Conservation (phyloP, 2,113 vertebrate species). For the Hippocampus zosterae region DNA sequence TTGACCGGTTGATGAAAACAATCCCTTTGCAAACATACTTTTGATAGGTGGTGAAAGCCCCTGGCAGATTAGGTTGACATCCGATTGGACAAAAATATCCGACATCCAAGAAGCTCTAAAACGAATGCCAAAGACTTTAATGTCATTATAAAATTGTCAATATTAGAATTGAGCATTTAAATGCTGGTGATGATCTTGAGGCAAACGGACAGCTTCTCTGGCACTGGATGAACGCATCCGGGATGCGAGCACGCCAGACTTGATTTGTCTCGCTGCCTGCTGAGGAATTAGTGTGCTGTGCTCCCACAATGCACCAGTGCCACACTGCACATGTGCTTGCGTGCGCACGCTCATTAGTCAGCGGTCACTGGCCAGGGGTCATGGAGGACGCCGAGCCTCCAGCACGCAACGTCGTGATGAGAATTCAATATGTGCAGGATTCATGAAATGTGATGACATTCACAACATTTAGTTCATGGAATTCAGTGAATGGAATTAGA, state of each 20-base stretch:
- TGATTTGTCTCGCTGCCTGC: constrained; percentile 26
- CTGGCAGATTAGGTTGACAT: no score
- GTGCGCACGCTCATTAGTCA: constrained; percentile 5
- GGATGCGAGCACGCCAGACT: constrained; percentile 29
- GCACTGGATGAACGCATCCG: constrained; percentile 13
- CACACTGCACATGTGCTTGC: constrained; percentile 39
- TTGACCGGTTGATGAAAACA: no score
- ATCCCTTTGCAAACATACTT: no score
- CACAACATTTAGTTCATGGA: no score
- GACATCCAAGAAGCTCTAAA: no score
- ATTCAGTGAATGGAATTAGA: no score
- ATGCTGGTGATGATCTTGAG: background rate
- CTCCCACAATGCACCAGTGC: constrained; percentile 35
- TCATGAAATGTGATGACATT: background rate
- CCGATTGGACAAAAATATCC: no score
- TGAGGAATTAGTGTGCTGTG: constrained; percentile 28
- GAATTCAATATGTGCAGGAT: background rate
- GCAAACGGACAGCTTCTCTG: background rate
- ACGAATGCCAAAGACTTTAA: no score
- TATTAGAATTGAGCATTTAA: background rate
- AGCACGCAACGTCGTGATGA: background rate
- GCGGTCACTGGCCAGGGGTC: constrained; percentile 15
- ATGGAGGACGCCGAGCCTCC: background rate
- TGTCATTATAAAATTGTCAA: no score
- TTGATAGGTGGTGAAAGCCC: no score